Base-by-base conservation (phyloP, 2,888 invertebrate species). In the Meteorus colon region DNA sequence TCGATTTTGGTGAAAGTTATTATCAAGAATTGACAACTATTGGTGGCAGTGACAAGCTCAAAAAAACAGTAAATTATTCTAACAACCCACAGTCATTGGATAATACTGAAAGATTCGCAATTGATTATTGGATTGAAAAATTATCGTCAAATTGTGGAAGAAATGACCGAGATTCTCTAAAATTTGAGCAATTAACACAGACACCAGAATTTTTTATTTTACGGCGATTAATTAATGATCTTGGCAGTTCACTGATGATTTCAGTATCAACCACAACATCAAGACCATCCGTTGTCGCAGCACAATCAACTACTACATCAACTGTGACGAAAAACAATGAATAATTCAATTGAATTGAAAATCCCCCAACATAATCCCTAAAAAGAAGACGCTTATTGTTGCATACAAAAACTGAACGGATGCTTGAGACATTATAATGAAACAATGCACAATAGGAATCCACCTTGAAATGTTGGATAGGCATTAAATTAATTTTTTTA, bases 1-100 rank as follows among this genome's bases (percentile, higher is more conserved):
- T 80, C 2, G 81, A 81, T 68, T 81, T 75, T 19, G 80, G 80
- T 6, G 77, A 77, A 1, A 51, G 37, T 41, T 80, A 81, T 76
- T 70, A 79, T 19, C 29, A 60, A 14, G 76, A 78, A 73, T 77
- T 75, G 16, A 24, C 60, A 59, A 10, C 55, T 19, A 60, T 24
- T 10, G 70, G 66, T n/a, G 59, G 27, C 4, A 65, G 24, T 45
- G 51, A 65, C n/a, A 70, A 74, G 16, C 72, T 74, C 41, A 62
- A 63, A 45, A 16, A 37, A 66, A 27, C 24, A 51, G 5, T 41
- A 27, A 51, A n/a, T 51, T n/a, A 41, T 48, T 24, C 29, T 31
- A n/a, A 45, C n/a, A 51, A 12, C 51, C 6, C 16, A 27, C 4
- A 31, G 14, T 16, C 37, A 29, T 2, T 29, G 48, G 29, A 4